Percentiles rank a stretch among this genome's conserved stretches.
Evolutionary conservation across 2,797 vertebrate genomes (phyloP).

Genomic region (Aratinga solstitialis): DNA sequence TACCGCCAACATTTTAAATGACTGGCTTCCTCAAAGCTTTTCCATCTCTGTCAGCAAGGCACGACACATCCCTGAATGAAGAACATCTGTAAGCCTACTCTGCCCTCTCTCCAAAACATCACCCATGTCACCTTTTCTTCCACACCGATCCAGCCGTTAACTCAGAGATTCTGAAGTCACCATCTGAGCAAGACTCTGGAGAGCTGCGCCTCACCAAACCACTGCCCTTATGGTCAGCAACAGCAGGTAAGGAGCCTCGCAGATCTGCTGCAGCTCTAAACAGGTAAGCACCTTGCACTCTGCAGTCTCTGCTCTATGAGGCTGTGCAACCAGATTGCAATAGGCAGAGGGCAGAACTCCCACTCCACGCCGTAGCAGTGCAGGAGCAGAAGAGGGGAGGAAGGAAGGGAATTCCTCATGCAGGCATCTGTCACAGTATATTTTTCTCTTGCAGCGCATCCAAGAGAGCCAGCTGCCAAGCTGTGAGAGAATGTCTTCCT

Average conservation of each 20-base stretch:
- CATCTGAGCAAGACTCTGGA: rapidly evolving
- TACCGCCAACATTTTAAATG: background rate
- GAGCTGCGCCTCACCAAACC: background rate
- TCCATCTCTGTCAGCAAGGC: background rate
- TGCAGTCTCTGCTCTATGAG: background rate
- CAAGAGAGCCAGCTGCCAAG: background rate
- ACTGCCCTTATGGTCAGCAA: background rate
- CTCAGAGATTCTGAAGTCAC: too few relatives aligned
- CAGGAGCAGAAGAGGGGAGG: background rate
- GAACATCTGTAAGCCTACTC: background rate
- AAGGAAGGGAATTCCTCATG: background rate
- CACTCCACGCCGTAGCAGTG: background rate
- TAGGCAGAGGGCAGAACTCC: background rate
- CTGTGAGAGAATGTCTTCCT: background rate
- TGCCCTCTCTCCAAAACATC: background rate
- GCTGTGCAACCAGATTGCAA: background rate
- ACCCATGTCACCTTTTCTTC: background rate
- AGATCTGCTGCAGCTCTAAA: background rate
- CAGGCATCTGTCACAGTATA: background rate
- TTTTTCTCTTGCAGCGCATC: background rate
- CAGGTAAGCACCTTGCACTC: background rate
- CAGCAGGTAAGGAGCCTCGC: background rate
- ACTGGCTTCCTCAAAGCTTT: background rate
- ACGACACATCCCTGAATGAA: background rate
- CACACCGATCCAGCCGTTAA: rapidly evolving